phyloP scores from a whole-genome alignment of 2,888 invertebrate species.

The Doris montereyensis region DNA sequence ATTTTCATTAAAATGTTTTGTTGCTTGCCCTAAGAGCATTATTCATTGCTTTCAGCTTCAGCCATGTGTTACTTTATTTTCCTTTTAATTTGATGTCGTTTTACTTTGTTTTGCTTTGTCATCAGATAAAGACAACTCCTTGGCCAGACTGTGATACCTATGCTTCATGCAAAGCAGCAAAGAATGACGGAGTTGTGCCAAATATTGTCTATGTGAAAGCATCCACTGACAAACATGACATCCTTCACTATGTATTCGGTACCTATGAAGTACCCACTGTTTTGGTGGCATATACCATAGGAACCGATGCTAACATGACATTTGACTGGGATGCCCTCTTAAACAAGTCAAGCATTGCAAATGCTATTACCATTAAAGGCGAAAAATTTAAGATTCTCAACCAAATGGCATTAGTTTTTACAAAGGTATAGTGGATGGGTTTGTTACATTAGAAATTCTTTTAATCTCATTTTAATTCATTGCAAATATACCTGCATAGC shows the following conservation, averaged over 20 bases:
- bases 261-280: slow-evolving; percentile 79
- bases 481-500: no score
- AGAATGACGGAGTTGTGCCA: slow-evolving; percentile 12
- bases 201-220: slow-evolving; percentile 75
- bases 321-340: slow-evolving; percentile 76
- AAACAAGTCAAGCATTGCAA: slow-evolving; percentile 6
- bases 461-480: no score
- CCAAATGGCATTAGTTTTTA: slow-evolving; percentile 78
- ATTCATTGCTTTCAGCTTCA: no score
- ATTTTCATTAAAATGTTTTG: slow-evolving; percentile 2
- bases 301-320: slow-evolving; percentile 72
- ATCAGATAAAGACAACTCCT: slow-evolving; percentile 28
- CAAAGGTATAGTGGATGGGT: no score
- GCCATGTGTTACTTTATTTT: no score
- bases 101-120: not conserved
- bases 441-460: no score
- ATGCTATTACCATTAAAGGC: slow-evolving; percentile 43
- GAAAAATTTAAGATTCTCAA: slow-evolving; percentile 74
- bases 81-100: not conserved
- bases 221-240: slow-evolving; percentile 76
- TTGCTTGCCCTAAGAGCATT: no score
- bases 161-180: slow-evolving; percentile 13
- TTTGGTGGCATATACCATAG: slow-evolving; percentile 76
- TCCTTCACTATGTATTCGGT: slow-evolving; percentile 81
- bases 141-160: slow-evolving; percentile 39